A percentile compares a stretch with the other conserved stretches of the same genome.
Conservation (phyloP, 2,113 vertebrate genomes). For the Suricata suricatta region DNA sequence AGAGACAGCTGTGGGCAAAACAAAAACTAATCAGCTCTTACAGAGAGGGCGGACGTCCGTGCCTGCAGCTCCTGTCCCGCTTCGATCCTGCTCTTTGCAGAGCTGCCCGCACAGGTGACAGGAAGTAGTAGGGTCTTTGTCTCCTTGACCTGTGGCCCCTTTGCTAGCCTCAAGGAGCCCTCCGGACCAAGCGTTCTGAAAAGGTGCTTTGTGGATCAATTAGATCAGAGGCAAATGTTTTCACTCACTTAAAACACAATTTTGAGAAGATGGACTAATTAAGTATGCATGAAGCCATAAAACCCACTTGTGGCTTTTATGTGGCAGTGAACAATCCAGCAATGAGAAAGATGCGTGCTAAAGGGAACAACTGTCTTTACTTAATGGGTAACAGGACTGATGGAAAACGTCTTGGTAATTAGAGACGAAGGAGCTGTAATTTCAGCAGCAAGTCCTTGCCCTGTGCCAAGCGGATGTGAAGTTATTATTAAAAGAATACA, state of each 20-base stretch:
- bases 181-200: constrained; percentile 61
- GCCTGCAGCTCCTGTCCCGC: background rate
- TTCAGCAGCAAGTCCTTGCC: background rate
- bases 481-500: background rate
- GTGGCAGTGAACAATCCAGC: background rate
- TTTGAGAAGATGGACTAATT: constrained; percentile 70
- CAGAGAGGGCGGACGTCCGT: fast-evolving
- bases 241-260: constrained; percentile 53
- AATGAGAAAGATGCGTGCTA: background rate
- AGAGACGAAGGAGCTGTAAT: background rate
- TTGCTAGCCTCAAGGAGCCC: fast-evolving
- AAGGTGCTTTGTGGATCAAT: constrained; percentile 55
- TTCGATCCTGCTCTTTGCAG: background rate
- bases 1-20: background rate
- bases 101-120: background rate
- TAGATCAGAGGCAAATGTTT: constrained; percentile 57
- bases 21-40: background rate
- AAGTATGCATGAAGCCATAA: constrained; percentile 56
- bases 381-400: background rate
- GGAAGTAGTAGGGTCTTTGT: background rate
- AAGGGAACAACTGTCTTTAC: background rate
- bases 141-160: background rate
- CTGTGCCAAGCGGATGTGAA: background rate
- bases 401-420: background rate
- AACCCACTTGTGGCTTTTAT: constrained; percentile 66